Percentiles rank a stretch among this genome's conserved stretches.
These are phyloP conservation scores for Chiloscyllium punctatum DNA, from an alignment of 2,797 vertebrate genomes.

Conservation along the genomic window DNA sequence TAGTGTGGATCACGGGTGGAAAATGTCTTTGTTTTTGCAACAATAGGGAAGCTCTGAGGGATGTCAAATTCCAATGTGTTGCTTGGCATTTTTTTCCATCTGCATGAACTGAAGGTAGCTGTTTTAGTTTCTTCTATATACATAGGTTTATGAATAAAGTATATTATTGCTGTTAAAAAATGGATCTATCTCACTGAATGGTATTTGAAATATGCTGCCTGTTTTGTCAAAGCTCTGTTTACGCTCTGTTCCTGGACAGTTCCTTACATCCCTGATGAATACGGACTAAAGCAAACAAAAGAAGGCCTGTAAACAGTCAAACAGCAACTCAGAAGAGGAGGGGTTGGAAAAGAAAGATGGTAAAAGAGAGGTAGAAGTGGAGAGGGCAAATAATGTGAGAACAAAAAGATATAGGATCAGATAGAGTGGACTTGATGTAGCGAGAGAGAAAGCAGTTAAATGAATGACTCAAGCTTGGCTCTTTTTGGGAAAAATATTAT, in stretches of 20 bases:
- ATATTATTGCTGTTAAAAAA: too few species aligned
- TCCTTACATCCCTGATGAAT: background rate
- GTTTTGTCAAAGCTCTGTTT: conserved; percentile 18
- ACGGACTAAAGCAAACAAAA: conserved; percentile 8
- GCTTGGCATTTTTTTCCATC: too few species aligned
- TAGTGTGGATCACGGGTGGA: too few species aligned
- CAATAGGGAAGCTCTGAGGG: too few species aligned
- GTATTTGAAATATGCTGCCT: background rate
- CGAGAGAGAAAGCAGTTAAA: background rate
- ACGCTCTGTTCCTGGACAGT: background rate
- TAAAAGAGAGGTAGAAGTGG: background rate
- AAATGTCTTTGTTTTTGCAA: too few species aligned
- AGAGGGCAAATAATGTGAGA: background rate
- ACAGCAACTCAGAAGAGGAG: background rate
- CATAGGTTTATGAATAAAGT: too few species aligned
- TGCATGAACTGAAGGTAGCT: too few species aligned
- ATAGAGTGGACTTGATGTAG: background rate
- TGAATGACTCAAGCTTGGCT: background rate
- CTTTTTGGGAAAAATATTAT: background rate
- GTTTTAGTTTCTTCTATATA: too few species aligned
- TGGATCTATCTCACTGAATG: background rate
- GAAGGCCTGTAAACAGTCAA: conserved; percentile 1
- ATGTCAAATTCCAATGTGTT: too few species aligned
- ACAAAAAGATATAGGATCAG: too few species aligned
- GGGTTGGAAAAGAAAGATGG: background rate